Evolutionary conservation across 2,113 vertebrate genomes (phyloP).

Genomic region (Chroicocephalus ridibundus): DNA sequence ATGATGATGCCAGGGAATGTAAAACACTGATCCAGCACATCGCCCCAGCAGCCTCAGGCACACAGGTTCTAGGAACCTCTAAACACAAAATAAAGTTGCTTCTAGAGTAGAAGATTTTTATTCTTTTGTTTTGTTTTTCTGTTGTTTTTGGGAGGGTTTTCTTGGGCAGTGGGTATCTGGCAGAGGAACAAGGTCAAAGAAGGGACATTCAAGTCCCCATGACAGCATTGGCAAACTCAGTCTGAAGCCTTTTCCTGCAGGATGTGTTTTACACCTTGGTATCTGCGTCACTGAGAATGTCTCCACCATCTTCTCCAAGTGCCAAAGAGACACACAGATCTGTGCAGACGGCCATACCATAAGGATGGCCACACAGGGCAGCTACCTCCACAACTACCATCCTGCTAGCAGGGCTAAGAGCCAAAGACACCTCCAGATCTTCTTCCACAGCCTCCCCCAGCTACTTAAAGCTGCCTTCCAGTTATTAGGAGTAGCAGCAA

Average conservation of each 20-base stretch:
- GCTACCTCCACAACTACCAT: not conserved
- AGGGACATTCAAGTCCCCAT: not conserved
- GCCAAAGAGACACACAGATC: not conserved
- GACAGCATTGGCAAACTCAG: not conserved
- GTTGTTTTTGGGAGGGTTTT: not conserved
- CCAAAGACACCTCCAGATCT: not conserved
- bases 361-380: not conserved
- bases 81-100: not conserved
- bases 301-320: not conserved
- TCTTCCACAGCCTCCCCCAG: not conserved
- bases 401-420: not conserved
- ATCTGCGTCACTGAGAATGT: not conserved
- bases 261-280: not conserved
- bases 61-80: not conserved
- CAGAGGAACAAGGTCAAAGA: not conserved
- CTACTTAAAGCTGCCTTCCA: not conserved
- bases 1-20: not conserved
- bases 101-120: not conserved
- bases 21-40: not conserved
- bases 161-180: accelerated
- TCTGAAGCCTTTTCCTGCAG: not conserved
- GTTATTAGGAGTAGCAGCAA: not conserved
- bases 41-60: not conserved
- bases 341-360: accelerated
- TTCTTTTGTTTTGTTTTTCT: not conserved